Base-by-base conservation (phyloP, 1,140 invertebrate species). In the Ooceraea biroi region DNA sequence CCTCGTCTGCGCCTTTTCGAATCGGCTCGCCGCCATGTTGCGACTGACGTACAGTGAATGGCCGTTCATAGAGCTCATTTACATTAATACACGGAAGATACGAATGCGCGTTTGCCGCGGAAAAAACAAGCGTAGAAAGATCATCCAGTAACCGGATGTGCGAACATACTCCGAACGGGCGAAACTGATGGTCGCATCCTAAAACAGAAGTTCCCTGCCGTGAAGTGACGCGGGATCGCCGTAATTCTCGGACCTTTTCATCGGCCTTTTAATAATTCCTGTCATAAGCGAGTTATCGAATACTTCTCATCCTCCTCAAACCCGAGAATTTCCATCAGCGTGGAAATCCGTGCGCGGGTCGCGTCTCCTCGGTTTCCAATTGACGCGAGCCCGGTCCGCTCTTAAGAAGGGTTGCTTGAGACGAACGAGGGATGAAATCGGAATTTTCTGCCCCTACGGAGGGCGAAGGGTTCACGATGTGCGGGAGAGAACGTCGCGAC, bases 61-160 rank as follows among this genome's bases (percentile, higher is more conserved):
- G 82, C 61, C 85, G 86, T 88, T 78, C 73, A 84, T 88, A 82
- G 36, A 36, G 85, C 82, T 88, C 85, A 84, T 88, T 88, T 82
- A 84, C 86, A 88, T 87, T 87, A 87, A 88, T 88, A 88, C 73
- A 76, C 52, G 74, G 68, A 41, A 83, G 83, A 80, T 82, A 87
- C 85, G 86, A 88, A 88, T 71, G 50, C 74, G 73, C 65, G 25
- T 58, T 61, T 65, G 27, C 12, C 50, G 76, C 76, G 76, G 57
- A 57, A 80, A 80, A 80, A 50, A 7, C 2, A 7, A 36, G 36
- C 36, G 36, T 7, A 36, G 2, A 36, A 36, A 36, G 71, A 80
- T 69, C 44, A 68, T 57, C 41, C 25, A 12, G 3, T 36, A 17
- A 36, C 17, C 50, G n/a, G 41, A 77, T 77, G 48, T 36, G 36